Percentiles rank a stretch among this genome's conserved stretches.
phyloP scores from a whole-genome alignment of 2,797 vertebrate genomes.

The Poecilia wingei region DNA sequence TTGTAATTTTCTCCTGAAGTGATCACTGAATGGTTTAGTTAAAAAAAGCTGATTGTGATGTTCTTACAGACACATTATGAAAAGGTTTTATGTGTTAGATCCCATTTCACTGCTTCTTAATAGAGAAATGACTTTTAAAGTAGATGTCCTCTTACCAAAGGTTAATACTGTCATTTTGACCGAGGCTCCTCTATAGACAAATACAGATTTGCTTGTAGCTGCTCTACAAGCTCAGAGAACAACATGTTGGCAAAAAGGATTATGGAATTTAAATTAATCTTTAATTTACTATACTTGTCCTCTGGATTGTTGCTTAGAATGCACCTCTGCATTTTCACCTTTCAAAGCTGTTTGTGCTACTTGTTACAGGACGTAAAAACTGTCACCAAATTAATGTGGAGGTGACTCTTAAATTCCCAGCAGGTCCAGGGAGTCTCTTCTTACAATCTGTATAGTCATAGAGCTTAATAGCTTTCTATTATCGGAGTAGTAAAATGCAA shows the following conservation, averaged over 20 bases:
- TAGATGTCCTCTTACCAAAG: neutral
- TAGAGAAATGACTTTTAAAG: neutral
- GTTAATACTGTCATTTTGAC: neutral
- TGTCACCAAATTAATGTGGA: neutral
- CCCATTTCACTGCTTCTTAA: slow-evolving; percentile 23
- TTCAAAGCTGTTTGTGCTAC: neutral
- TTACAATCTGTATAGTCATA: neutral
- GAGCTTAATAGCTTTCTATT: slow-evolving; percentile 13
- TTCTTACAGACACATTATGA: neutral
- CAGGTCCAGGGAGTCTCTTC: neutral
- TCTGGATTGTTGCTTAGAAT: neutral
- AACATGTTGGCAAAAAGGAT: neutral
- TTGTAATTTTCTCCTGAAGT: neutral
- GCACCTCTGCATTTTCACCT: neutral
- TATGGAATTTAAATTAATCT: neutral
- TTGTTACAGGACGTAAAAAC: neutral
- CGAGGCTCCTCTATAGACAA: neutral
- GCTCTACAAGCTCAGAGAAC: neutral
- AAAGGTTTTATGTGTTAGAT: neutral
- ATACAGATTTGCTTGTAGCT: neutral
- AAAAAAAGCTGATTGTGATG: neutral
- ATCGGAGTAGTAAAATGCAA: neutral
- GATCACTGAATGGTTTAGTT: neutral
- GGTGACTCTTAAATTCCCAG: neutral
- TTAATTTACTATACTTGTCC: neutral